Evolutionary conservation across 53 echinoderm and acorn worm species (phyloP).

Genomic region (Holothuria scabra): DNA sequence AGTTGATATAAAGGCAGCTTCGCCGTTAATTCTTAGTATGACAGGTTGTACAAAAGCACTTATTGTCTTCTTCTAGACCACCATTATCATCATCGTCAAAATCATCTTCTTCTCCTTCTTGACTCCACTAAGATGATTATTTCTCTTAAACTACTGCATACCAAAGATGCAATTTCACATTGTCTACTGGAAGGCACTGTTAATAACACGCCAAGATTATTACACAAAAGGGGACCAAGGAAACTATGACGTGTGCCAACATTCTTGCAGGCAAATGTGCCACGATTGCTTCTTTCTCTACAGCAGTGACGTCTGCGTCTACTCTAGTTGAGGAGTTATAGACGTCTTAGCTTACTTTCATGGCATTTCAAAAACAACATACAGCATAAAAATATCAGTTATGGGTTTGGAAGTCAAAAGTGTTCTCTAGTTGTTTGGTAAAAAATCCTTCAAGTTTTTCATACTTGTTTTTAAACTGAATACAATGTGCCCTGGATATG

Average conservation of each 20-base stretch:
- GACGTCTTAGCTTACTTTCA: background rate
- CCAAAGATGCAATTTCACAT: constrained; percentile 34
- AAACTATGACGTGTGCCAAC: constrained; percentile 32
- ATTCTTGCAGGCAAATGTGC: constrained; percentile 33
- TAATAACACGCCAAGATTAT: constrained; percentile 30
- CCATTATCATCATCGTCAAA: background rate
- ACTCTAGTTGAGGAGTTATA: constrained; percentile 21
- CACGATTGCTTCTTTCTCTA: constrained; percentile 24
- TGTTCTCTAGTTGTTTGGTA: no score
- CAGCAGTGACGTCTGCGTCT: constrained; percentile 29
- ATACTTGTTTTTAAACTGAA: no score
- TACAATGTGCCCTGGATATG: no score
- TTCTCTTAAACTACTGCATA: constrained; percentile 24
- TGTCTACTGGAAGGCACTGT: constrained; percentile 24
- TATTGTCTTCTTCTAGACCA: no score
- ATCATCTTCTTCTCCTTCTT: constrained; percentile 13
- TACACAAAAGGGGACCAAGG: constrained; percentile 47
- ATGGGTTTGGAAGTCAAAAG: no score
- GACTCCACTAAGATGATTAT: constrained; percentile 34
- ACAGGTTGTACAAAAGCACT: no score
- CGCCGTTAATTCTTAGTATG: no score
- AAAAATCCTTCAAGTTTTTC: no score
- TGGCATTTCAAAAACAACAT: no score
- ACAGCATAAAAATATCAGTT: no score
- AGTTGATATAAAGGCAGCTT: no score